Conservation (phyloP, 2,113 vertebrate genomes). For the Paradisaea rubra region DNA sequence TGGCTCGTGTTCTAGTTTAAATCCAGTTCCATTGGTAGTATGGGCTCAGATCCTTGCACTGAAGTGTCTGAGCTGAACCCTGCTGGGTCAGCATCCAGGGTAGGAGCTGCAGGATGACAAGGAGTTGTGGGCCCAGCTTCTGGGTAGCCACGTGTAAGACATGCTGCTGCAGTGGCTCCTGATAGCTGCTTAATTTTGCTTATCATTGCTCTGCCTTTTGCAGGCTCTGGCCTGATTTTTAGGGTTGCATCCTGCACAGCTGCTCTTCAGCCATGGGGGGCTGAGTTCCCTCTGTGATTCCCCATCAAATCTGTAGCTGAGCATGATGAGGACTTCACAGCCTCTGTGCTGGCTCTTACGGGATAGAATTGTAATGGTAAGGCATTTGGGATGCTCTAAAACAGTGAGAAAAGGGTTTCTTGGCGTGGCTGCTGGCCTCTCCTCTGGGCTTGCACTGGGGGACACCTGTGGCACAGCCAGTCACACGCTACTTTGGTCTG, state of each 20-base stretch:
- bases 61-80: not conserved
- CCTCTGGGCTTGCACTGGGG: not conserved
- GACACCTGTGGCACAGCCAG: not conserved
- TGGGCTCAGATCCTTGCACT: not conserved
- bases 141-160: not conserved
- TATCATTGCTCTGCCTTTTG: not conserved
- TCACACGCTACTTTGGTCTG: rapidly evolving
- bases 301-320: not conserved
- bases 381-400: not conserved
- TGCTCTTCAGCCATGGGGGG: not conserved
- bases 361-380: not conserved
- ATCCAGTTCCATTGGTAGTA: not conserved
- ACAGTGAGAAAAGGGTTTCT: not conserved
- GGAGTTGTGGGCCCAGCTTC: not conserved
- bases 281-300: not conserved
- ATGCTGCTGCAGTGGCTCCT: not conserved
- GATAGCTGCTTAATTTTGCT: not conserved
- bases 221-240: not conserved
- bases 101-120: not conserved
- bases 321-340: not conserved
- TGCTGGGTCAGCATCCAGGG: not conserved
- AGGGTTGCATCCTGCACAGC: not conserved
- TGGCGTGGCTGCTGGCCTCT: rapidly evolving
- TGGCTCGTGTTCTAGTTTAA: not conserved
- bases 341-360: not conserved